Conservation (phyloP, 1,140 invertebrate genomes). For the Papilio polyxenes region DNA sequence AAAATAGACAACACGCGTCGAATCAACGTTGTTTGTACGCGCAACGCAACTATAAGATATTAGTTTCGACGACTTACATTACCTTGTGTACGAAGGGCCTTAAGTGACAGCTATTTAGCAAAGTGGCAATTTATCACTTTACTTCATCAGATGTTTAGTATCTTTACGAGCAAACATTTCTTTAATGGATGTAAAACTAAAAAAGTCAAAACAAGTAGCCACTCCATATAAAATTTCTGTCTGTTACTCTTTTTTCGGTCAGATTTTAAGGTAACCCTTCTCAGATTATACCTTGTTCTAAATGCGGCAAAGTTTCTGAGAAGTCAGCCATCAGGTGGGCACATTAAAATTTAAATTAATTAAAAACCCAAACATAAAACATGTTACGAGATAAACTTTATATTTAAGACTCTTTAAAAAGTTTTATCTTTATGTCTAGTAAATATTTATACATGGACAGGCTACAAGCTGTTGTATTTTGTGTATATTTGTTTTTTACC, state of each 20-base stretch:
- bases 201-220: neutral
- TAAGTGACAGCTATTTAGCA: too few relatives aligned
- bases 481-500: too few relatives aligned
- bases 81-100: too few relatives aligned
- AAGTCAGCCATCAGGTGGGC: conserved; percentile 1
- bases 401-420: neutral
- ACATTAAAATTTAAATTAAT: conserved; percentile 1
- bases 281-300: conserved; percentile 17
- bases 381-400: neutral
- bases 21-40: too few relatives aligned
- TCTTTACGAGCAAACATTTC: neutral
- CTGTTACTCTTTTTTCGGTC: neutral
- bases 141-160: neutral
- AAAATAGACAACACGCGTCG: too few relatives aligned
- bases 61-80: too few relatives aligned
- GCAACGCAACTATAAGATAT: too few relatives aligned
- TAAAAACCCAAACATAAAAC: conserved; percentile 21
- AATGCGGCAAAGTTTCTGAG: conserved; percentile 28
- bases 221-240: neutral
- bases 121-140: neutral
- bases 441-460: neutral
- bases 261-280: conserved; percentile 18
- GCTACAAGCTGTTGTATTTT: too few relatives aligned
- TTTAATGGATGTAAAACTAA: neutral
- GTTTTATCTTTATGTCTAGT: neutral